A percentile compares a stretch with the other conserved stretches of the same genome.
Conservation (phyloP, 2,113 vertebrate species). For the Laticauda laticaudata region DNA sequence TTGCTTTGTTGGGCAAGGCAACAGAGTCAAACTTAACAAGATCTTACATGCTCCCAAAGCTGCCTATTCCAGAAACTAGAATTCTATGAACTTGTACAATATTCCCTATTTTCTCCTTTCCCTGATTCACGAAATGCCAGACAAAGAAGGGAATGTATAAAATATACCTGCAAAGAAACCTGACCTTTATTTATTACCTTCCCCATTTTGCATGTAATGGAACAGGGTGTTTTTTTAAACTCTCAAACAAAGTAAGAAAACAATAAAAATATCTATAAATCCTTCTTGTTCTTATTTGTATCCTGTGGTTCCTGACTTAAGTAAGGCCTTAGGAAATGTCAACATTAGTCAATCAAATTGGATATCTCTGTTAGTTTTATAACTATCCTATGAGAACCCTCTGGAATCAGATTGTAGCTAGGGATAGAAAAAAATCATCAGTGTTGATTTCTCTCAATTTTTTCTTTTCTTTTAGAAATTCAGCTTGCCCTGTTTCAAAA, state of each 20-base stretch:
- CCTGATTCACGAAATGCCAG: background rate
- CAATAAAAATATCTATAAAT: background rate
- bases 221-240: background rate
- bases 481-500: background rate
- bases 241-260: background rate
- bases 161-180: background rate
- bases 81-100: background rate
- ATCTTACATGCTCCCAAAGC: background rate
- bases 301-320: background rate
- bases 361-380: background rate
- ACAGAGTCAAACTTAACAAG: background rate
- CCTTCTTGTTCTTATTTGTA: background rate
- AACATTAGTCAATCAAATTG: background rate
- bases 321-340: background rate
- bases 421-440: background rate
- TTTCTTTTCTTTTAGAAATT: background rate
- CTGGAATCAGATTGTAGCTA: background rate
- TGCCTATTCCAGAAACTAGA: background rate
- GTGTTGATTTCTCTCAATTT: background rate
- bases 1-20: background rate
- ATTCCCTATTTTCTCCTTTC: background rate
- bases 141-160: background rate
- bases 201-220: background rate
- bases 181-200: background rate
- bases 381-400: background rate